Evolutionary conservation across 2,888 invertebrate species (phyloP).

Genomic region (Phrixothrix hirtus): DNA sequence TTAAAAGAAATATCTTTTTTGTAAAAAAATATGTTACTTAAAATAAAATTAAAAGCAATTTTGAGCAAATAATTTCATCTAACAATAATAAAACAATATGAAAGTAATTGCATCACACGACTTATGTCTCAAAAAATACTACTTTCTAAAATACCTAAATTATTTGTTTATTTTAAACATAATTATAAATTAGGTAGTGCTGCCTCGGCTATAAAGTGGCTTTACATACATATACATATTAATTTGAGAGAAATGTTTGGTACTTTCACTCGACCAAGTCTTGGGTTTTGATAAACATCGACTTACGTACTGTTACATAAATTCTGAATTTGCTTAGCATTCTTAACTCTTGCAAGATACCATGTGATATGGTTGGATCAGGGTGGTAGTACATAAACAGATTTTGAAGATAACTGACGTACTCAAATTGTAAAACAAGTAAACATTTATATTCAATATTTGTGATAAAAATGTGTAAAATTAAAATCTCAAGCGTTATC

Average conservation of each 20-base stretch:
- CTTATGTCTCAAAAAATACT: background rate
- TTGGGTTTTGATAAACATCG: slow-evolving; percentile 7
- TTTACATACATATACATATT: slow-evolving; percentile 7
- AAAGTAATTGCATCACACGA: slow-evolving; percentile 6
- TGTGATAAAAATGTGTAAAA: slow-evolving; percentile 5
- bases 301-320: slow-evolving; percentile 6
- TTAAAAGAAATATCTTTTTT: no score
- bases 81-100: background rate
- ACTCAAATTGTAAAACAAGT: background rate
- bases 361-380: background rate
- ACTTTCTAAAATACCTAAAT: slow-evolving; percentile 5
- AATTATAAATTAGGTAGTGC: background rate
- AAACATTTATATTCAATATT: background rate
- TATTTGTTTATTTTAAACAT: background rate
- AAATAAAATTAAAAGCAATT: no score
- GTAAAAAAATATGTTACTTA: no score
- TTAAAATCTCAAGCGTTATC: background rate
- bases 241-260: slow-evolving; percentile 16
- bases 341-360: background rate
- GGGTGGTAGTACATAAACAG: slow-evolving; percentile 8
- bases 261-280: slow-evolving; percentile 18
- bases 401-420: slow-evolving; percentile 11
- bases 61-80: background rate
- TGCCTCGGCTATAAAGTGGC: background rate
- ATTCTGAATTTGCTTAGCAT: slow-evolving; percentile 8